phyloP scores from a whole-genome alignment of 2,113 vertebrate species.

The Caretta caretta region DNA sequence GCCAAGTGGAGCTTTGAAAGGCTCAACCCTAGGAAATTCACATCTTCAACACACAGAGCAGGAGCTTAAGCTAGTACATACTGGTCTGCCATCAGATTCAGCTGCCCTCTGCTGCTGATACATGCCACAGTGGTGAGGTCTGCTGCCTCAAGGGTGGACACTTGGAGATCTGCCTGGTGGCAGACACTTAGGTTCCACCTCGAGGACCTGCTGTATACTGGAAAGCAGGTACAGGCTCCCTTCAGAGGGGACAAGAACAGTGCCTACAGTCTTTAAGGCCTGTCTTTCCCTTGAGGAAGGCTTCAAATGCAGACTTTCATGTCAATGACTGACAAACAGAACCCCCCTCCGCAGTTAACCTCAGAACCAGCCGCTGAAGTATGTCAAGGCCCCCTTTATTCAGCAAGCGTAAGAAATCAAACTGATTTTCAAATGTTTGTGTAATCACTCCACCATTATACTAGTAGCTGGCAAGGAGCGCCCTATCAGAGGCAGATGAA shows the following conservation, averaged over 20 bases:
- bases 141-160: background rate
- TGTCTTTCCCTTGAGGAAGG: too few species aligned
- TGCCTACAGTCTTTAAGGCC: too few species aligned
- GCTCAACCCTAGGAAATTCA: background rate
- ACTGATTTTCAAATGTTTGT: background rate
- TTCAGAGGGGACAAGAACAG: background rate
- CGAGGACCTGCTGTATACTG: background rate
- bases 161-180: too few species aligned
- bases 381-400: background rate
- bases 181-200: too few species aligned
- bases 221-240: background rate
- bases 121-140: background rate
- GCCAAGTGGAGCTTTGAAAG: background rate
- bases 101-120: background rate
- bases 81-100: background rate
- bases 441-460: background rate
- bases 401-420: background rate
- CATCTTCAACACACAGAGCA: background rate
- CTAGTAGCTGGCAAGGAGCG: background rate
- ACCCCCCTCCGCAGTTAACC: too few species aligned
- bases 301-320: background rate
- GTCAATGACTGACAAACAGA: background rate
- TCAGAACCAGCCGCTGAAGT: background rate
- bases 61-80: background rate
- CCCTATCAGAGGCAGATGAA: background rate